Evolutionary conservation across 2,797 vertebrate genomes (phyloP), one percentile per base, ranked within the genome.

Genomic region (Perodicticus potto): DNA sequence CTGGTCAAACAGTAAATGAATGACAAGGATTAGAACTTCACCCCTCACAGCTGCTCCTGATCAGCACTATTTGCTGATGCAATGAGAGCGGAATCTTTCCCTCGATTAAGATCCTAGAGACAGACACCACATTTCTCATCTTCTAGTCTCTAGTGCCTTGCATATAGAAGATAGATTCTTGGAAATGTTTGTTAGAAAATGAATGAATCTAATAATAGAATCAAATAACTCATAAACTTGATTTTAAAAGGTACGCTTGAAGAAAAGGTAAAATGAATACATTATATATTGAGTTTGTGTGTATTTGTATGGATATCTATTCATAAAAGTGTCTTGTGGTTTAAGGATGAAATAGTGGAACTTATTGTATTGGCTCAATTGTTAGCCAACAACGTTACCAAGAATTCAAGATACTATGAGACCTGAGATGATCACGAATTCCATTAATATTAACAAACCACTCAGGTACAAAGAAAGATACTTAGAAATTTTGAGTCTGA

Each of bases 71-170:
- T 49, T 61, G 19, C 32, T 84, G 92, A 69, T 65, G 7, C 8
- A 17, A 4, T 57, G 13, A 63, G 6, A 27, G 45, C 25, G 10
- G 84, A 65, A 27, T 22, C 34, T 8, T 4, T 29, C 2, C 63
- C 37, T 32, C 29, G 12, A 32, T 45, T 20, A 76, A 37, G n/a
- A 59, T 43, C 69, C 40, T 55, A 0, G 4, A 37, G 34, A 11
- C 19, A 20, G 37, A 40, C 0, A 27, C 12, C 7, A 11, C 0
- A 0, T 49, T 5, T 5, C 11, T 77, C 37, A 29, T 11, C 59
- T 57, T 74, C 14, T 3, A 8, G 20, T 53, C 22, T 67, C 82
- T 23, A 10, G 20, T 3, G 53, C 9, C 34, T 49, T 57, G 2
- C 8, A 69, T 8, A 7, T 3, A 16, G 32, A 9, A 59, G 61